These are phyloP conservation scores for Aurelia sp. DNA, from an alignment of 30 jellyfish, hydroid and myxozoan species.

Conservation along the genomic window DNA sequence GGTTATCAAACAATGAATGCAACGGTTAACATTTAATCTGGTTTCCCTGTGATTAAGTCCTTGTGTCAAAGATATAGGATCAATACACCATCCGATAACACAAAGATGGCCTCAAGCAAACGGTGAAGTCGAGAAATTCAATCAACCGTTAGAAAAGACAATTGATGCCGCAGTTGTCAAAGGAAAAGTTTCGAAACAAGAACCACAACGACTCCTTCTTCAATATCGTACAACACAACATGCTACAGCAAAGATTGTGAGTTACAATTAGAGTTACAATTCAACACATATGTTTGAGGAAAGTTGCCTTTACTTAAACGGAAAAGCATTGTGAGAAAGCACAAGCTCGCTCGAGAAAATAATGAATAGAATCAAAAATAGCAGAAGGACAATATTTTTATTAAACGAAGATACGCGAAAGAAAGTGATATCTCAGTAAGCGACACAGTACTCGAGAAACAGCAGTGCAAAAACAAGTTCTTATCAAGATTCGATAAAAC, in stretches of 20 bases:
- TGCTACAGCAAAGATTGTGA: constrained; percentile 36
- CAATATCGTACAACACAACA: constrained; percentile 65
- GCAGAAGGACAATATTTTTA: constrained; percentile 13
- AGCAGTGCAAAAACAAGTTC: too few species aligned
- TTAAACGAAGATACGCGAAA: constrained; percentile 12
- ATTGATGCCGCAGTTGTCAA: constrained; percentile 41
- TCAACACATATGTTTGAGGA: constrained; percentile 30
- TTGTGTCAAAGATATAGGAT: constrained; percentile 5
- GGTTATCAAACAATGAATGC: too few species aligned
- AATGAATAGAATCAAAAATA: constrained; percentile 29
- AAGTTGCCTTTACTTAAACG: constrained; percentile 19
- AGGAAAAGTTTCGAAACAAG: constrained; percentile 70
- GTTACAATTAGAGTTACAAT: constrained; percentile 37
- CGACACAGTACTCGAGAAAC: constrained; percentile 31
- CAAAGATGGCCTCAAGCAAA: constrained; percentile 48
- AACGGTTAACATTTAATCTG: too few species aligned
- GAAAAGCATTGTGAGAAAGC: constrained; percentile 27
- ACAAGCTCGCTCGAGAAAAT: constrained; percentile 47
- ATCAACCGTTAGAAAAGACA: constrained; percentile 41
- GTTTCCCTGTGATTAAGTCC: too few species aligned
- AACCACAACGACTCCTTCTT: constrained; percentile 51
- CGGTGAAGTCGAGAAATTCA: constrained; percentile 49
- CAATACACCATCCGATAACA: constrained; percentile 31
- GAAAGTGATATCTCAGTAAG: constrained; percentile 12
- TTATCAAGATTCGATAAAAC: too few species aligned